Conservation (phyloP, 2,888 invertebrate genomes). For the Drosophila mercatorum region DNA sequence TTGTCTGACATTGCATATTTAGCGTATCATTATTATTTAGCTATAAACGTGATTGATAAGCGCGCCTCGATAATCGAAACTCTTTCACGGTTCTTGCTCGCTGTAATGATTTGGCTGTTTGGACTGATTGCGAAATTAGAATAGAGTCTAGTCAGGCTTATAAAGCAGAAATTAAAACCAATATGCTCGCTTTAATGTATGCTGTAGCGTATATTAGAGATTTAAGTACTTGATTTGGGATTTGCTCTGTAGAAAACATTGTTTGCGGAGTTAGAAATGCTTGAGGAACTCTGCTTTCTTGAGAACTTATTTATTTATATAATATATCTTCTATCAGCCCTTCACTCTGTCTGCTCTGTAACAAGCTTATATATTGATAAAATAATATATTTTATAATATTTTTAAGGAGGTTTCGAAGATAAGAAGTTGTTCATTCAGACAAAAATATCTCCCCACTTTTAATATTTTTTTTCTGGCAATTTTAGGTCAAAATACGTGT, state of each 20-base stretch:
- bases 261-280: no score
- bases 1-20: slow-evolving; percentile 32
- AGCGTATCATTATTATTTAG: slow-evolving; percentile 34
- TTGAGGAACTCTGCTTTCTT: no score
- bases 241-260: no score
- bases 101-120: slow-evolving; percentile 3
- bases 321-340: no score
- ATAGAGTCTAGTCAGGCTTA: background rate
- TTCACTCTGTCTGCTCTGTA: no score
- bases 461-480: background rate
- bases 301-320: no score
- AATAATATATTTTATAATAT: no score
- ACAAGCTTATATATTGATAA: no score
- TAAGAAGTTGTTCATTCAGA: background rate
- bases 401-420: background rate
- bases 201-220: background rate
- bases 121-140: slow-evolving; percentile 18
- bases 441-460: background rate
- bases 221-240: no score
- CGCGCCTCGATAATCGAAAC: slow-evolving; percentile 14
- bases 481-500: background rate
- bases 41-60: slow-evolving; percentile 38
- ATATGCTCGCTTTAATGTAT: background rate
- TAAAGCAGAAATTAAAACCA: no score
- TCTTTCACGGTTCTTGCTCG: background rate